Percentiles rank a stretch among this genome's conserved stretches.
phyloP scores from a whole-genome alignment of 2,797 vertebrate genomes.

The Xenentodon cancila region DNA sequence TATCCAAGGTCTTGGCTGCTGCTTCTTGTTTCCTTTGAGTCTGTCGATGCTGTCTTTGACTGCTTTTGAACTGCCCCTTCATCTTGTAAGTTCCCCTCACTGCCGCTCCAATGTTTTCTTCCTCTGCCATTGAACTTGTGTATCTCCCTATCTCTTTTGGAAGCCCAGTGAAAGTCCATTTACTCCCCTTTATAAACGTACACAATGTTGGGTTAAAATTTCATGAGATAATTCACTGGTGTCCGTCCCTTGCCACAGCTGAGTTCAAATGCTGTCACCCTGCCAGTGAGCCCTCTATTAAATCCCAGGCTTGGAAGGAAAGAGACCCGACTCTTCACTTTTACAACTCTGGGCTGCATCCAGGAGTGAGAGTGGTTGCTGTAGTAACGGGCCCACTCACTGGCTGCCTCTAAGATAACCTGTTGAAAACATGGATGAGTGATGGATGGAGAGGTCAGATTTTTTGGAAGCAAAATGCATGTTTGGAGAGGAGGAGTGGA shows the following conservation, averaged over 20 bases:
- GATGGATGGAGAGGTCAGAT: slow-evolving; percentile 61
- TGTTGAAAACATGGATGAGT: slow-evolving; percentile 63
- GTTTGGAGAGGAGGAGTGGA: slow-evolving; percentile 60
- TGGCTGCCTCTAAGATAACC: slow-evolving; percentile 61
- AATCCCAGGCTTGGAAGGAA: slow-evolving; percentile 58
- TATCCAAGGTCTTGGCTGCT: slow-evolving; percentile 68
- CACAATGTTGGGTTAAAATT: slow-evolving; percentile 27
- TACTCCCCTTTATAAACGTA: slow-evolving; percentile 14
- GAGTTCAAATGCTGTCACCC: slow-evolving; percentile 51
- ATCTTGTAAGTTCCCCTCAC: slow-evolving; percentile 31
- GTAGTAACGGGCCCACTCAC: slow-evolving; percentile 48
- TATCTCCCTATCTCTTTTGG: slow-evolving; percentile 28
- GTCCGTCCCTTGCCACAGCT: slow-evolving; percentile 29
- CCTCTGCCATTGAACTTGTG: slow-evolving; percentile 31
- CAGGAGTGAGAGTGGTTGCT: slow-evolving; percentile 60
- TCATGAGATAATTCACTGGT: slow-evolving; percentile 23
- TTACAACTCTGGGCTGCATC: slow-evolving; percentile 69
- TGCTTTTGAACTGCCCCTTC: slow-evolving; percentile 46
- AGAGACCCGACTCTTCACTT: slow-evolving; percentile 52
- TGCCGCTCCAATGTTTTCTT: slow-evolving; percentile 30
- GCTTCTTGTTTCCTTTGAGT: slow-evolving; percentile 77
- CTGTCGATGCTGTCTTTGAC: slow-evolving; percentile 73
- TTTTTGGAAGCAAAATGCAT: slow-evolving; percentile 57
- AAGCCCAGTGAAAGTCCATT: slow-evolving; percentile 35
- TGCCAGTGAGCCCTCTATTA: slow-evolving; percentile 48